Percentiles rank a stretch among this genome's conserved stretches.
phyloP scores from a whole-genome alignment of 2,113 vertebrate species.

The Rostratula benghalensis region DNA sequence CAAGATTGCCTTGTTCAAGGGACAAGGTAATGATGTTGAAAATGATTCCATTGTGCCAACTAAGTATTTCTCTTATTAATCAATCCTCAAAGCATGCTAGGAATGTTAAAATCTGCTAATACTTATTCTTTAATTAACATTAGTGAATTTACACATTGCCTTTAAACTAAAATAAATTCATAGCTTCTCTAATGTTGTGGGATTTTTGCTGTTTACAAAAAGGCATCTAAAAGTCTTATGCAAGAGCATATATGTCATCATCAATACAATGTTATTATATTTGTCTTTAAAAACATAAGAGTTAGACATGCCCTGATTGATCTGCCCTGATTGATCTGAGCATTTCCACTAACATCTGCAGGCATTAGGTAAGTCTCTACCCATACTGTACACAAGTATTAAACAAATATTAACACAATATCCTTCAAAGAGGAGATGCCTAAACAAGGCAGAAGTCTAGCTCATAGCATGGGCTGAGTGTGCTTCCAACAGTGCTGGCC shows the following conservation, averaged over 20 bases:
- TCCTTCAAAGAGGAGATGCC: not conserved
- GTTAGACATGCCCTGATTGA: not conserved
- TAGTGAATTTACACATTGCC: not conserved
- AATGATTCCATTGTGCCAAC: conserved; percentile 49
- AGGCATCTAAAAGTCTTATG: not conserved
- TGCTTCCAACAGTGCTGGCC: not conserved
- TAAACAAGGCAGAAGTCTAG: not conserved
- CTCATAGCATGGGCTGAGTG: not conserved
- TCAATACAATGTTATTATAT: not conserved
- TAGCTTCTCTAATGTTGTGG: not conserved
- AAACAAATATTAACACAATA: not conserved
- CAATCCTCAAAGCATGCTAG: conserved; percentile 37
- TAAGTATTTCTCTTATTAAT: conserved; percentile 51
- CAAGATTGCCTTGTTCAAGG: conserved; percentile 25
- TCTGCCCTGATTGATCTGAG: not conserved
- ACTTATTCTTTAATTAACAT: conserved; percentile 40
- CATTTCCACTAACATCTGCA: not conserved
- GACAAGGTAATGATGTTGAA: conserved; percentile 62
- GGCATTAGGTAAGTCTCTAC: not conserved
- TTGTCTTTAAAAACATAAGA: not conserved
- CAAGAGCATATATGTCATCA: not conserved
- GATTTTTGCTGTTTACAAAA: not conserved
- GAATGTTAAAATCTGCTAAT: conserved; percentile 39
- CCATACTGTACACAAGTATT: not conserved
- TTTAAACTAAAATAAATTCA: not conserved